A percentile compares a stretch with the other conserved stretches of the same genome.
Conservation (phyloP, 2,113 vertebrate genomes). For the Rhinichthys klamathensis region DNA sequence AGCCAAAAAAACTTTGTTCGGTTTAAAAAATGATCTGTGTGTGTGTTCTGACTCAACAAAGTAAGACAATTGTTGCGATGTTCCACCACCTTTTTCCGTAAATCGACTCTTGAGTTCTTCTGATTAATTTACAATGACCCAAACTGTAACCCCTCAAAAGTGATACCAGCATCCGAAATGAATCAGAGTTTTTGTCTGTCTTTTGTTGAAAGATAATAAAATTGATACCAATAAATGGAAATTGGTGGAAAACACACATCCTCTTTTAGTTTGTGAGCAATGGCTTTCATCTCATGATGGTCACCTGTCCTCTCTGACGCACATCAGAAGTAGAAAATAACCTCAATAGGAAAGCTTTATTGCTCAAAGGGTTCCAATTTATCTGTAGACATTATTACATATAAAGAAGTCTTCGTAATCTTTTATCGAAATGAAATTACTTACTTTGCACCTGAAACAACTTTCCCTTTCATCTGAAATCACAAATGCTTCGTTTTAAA, state of each 20-base stretch:
- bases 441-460: background rate
- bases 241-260: constrained; percentile 10
- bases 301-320: background rate
- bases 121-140: constrained; percentile 2
- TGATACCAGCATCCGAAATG: constrained; percentile 4
- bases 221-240: constrained; percentile 24
- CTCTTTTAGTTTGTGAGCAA: constrained; percentile 20
- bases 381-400: background rate
- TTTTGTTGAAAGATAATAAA: constrained; percentile 34
- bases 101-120: background rate
- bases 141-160: constrained; percentile 5
- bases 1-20: background rate
- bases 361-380: background rate
- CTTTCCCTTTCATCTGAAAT: background rate
- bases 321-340: constrained; percentile 19
- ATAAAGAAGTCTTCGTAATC: background rate
- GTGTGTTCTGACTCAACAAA: constrained; percentile 1
- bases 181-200: constrained; percentile 7
- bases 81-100: background rate
- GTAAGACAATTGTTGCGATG: constrained; percentile 5
- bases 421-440: background rate
- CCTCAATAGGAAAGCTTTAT: background rate
- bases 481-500: background rate
- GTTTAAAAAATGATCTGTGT: background rate
- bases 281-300: background rate